These are phyloP conservation scores for Amblyjoppa fuscipennis DNA, from an alignment of 2,888 invertebrate genomes.

Conservation along the genomic window DNA sequence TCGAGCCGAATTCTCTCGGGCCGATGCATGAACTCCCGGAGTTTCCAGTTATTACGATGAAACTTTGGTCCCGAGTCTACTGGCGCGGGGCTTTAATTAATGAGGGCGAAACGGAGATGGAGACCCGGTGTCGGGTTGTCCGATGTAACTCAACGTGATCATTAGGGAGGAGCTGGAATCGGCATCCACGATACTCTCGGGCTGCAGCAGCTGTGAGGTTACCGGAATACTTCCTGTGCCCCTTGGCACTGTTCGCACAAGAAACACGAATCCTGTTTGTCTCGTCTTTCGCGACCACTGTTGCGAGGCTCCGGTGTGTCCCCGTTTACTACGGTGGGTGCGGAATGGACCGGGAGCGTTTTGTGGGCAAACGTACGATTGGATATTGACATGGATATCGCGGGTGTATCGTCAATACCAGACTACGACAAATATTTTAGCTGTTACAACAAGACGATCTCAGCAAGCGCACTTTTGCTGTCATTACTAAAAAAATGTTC, in stretches of 20 bases:
- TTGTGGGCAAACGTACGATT: neutral
- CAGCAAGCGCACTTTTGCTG: too few species aligned
- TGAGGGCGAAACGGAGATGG: constrained; percentile 52
- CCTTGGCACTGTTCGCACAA: constrained; percentile 54
- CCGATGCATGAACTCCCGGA: constrained; percentile 35
- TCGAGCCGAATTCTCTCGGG: constrained; percentile 56
- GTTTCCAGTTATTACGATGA: constrained; percentile 58
- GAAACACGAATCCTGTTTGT: constrained; percentile 44
- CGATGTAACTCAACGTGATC: constrained; percentile 68
- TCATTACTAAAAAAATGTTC: too few species aligned
- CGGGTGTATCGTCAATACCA: neutral
- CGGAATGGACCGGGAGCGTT: neutral
- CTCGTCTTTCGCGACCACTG: constrained; percentile 30
- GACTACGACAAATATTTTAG: too few species aligned
- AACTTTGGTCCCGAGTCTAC: constrained; percentile 59
- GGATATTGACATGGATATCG: neutral
- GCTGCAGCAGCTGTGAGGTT: constrained; percentile 32
- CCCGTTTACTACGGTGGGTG: neutral
- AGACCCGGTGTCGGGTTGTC: constrained; percentile 61
- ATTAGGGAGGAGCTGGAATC: constrained; percentile 58
- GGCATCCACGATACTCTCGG: constrained; percentile 42
- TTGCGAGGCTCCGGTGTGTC: neutral
- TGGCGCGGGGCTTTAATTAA: constrained; percentile 57
- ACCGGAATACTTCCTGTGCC: constrained; percentile 1
- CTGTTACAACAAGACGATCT: too few species aligned